Evolutionary conservation across 2,797 vertebrate genomes (phyloP), one percentile per base, ranked within the genome.

Genomic region (Coregonus ussuriensis): DNA sequence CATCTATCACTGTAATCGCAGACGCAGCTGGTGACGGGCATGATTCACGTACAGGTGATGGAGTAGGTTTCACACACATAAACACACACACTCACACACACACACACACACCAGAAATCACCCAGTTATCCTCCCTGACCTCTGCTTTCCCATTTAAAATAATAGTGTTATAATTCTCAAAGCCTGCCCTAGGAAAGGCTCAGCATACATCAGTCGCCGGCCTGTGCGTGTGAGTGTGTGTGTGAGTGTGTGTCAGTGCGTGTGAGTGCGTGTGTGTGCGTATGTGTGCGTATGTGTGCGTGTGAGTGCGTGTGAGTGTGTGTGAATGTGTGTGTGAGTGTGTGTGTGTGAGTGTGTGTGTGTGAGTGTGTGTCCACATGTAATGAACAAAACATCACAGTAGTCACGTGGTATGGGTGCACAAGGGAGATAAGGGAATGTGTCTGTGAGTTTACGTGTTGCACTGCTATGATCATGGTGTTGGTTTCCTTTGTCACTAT

Each of bases 401-500:
- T 47, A 81, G 74, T 41, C 62, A 72, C 66, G 73, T 74, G 73
- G 65, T 79, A 77, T 74, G 69, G 78, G 79, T 87, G 82, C 81
- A 84, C 56, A 41, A 66, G 78, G 0, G 0, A 76, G 81, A 85
- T 85, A 85, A 84, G 82, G 71, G 74, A 78, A 4, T 33, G 75
- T 84, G 75, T 54, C 68, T 70, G 81, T 79, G 81, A 81, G 83
- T 84, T 82, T 74, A 79, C 7, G 21, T 75, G 70, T 65, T 78
- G 41, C 53, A 73, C 21, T 33, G 1, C 41, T 83, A 81, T 70
- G 65, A 5, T 47, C 74, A 76, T 74, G 78, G 53, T 41, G 67
- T 75, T 18, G 6, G 77, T 83, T 86, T 84, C 81, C 87, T 85
- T 87, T 80, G 84, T 91, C 87, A 84, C 83, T 82, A 75, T 4